Evolutionary conservation across 1,140 invertebrate species (phyloP).

Genomic region (Venustaconcha ellipsiformis): DNA sequence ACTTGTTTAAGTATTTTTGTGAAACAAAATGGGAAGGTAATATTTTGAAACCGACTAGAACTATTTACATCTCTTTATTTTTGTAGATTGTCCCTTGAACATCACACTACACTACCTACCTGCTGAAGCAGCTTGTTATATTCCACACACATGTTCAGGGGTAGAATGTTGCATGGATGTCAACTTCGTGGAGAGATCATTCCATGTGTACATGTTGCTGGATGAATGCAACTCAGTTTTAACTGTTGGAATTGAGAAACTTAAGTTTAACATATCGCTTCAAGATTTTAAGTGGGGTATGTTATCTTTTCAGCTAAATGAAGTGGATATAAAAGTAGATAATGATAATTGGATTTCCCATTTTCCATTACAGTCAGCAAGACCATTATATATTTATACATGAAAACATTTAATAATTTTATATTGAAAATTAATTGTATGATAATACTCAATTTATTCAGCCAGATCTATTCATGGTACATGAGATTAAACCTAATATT

Average conservation of each 20-base stretch:
- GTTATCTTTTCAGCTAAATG: not conserved
- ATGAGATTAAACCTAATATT: no score
- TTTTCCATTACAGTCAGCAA: no score
- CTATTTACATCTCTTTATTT: not conserved
- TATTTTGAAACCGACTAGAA: no score
- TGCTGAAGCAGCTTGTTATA: not conserved
- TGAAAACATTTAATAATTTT: no score
- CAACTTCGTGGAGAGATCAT: not conserved
- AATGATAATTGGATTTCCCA: no score
- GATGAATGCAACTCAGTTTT: not conserved
- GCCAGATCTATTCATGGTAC: no score
- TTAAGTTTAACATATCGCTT: conserved; percentile 1
- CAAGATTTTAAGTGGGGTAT: not conserved
- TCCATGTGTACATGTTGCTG: not conserved
- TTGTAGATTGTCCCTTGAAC: not conserved
- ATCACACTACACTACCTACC: not conserved
- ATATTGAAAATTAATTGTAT: no score
- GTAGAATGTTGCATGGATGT: not conserved
- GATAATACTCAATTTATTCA: no score
- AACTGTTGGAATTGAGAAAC: not conserved
- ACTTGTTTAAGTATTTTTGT: no score
- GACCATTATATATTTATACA: no score
- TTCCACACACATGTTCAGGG: not conserved
- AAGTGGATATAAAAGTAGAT: no score
- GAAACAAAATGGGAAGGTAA: no score